Conservation (phyloP, 2,888 invertebrate genomes). For the Megamerina dolium region DNA sequence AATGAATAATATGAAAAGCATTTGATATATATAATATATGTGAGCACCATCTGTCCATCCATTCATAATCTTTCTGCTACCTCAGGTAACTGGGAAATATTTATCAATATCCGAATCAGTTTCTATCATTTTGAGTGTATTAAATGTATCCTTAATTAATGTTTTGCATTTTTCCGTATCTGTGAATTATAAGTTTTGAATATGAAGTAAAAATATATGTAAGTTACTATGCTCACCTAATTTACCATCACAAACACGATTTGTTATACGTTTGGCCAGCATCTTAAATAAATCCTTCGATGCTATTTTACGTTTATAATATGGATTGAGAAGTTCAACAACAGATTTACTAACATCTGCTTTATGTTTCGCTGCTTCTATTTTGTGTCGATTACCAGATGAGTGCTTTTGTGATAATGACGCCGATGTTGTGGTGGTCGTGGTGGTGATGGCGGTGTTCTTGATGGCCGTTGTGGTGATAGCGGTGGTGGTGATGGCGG, state of each 20-base stretch:
- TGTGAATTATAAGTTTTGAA: slow-evolving; percentile 17
- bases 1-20: too few species aligned
- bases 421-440: background rate
- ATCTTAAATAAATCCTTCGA: slow-evolving; percentile 41
- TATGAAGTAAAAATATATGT: background rate
- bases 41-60: too few species aligned
- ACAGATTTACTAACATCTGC: slow-evolving; percentile 35
- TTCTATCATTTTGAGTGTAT: slow-evolving; percentile 34
- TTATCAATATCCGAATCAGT: slow-evolving; percentile 39
- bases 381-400: slow-evolving; percentile 10
- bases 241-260: slow-evolving; percentile 34
- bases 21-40: too few species aligned
- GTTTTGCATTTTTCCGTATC: slow-evolving; percentile 33
- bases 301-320: slow-evolving; percentile 42
- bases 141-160: slow-evolving; percentile 38
- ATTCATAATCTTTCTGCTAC: too few species aligned
- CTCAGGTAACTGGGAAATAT: too few species aligned
- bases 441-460: slow-evolving; percentile 1
- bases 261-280: slow-evolving; percentile 40
- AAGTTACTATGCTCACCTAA: slow-evolving; percentile 26
- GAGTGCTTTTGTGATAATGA: too few species aligned
- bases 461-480: background rate
- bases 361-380: slow-evolving; percentile 20
- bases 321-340: slow-evolving; percentile 42
- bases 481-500: slow-evolving; percentile 1